phyloP scores from a whole-genome alignment of 2,797 vertebrate species.

The Enoplosus armatus region DNA sequence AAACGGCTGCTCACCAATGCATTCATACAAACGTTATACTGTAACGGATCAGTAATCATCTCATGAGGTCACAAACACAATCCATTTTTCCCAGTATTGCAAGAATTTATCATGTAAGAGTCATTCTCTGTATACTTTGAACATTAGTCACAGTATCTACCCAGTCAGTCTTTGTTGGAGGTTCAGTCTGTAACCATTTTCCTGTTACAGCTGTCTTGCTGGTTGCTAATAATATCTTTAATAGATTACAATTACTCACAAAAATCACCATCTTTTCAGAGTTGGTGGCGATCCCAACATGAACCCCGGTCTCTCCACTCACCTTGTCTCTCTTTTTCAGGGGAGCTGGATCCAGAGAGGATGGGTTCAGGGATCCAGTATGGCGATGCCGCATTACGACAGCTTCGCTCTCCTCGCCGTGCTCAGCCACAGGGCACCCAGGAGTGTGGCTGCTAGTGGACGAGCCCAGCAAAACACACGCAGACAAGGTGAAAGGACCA shows the following conservation, averaged over 20 bases:
- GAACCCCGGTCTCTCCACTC: not conserved
- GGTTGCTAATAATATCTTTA: slow-evolving; percentile 5
- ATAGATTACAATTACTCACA: not conserved
- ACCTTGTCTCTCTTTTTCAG: slow-evolving; percentile 68
- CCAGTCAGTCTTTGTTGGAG: slow-evolving; percentile 1
- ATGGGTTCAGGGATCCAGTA: slow-evolving; percentile 97
- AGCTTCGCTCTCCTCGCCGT: slow-evolving; percentile 91
- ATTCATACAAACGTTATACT: no score
- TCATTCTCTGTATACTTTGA: not conserved
- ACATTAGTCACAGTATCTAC: not conserved
- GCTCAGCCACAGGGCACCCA: slow-evolving; percentile 89
- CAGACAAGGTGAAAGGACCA: slow-evolving; percentile 40
- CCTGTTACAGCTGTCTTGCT: slow-evolving; percentile 2
- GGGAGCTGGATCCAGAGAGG: slow-evolving; percentile 95
- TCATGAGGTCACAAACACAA: not conserved
- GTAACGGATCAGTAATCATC: not conserved
- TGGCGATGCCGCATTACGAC: slow-evolving; percentile 90
- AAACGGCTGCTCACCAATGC: no score
- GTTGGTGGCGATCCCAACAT: not conserved
- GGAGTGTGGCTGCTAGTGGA: slow-evolving; percentile 91
- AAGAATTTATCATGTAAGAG: not conserved
- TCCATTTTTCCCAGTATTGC: not conserved
- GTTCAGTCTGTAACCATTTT: not conserved
- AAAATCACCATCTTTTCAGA: not conserved
- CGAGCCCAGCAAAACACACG: not conserved